Evolutionary conservation across 2,113 vertebrate genomes (phyloP), one percentile per base, ranked within the genome.

Genomic region (Baryphthengus martii): DNA sequence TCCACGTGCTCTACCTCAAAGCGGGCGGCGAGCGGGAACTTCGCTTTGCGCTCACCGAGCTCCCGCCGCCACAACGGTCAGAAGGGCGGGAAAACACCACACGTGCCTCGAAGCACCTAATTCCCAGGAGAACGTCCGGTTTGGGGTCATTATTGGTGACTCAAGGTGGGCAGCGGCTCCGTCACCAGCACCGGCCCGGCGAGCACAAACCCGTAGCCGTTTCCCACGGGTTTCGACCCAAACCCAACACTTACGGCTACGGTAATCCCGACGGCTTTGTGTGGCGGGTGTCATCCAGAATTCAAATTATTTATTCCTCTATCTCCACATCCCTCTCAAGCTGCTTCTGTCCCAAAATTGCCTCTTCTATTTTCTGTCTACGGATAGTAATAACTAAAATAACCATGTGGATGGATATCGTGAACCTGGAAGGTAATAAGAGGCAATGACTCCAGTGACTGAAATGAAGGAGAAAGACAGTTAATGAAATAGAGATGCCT

Each of bases 401-500:
- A 96, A 94, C 82, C 85, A 58, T 88, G 82, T 80, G 97, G 96
- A 97, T 96, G 87, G 96, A 77, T 96, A 97, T 96, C 93, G 96
- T 82, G 87, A 97, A 91, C 90, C 90, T 94, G 95, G 89, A 93
- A 97, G 95, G 90, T 97, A 98, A 97, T 97, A 97, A 97, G 97
- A 93, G 93, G 88, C 91, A 95, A 95, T 90, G 97, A 97, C 93
- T 96, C 93, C 90, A 97, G 95, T 93, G 96, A 97, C 96, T 97
- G 96, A 96, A 97, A 97, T 65, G 92, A 95, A 96, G 96, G 96
- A 95, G 79, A 90, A 95, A 96, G 97, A 94, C 97, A 96, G 93
- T 94, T 98, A 98, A 98, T 98, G 96, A 96, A 97, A 98, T 94
- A 93, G 96, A 97, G 95, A 95, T 97, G 96, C 97, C 97, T 96